Base-by-base conservation (phyloP, 2,888 invertebrate species). In the Scelioninae gen. 1 region DNA sequence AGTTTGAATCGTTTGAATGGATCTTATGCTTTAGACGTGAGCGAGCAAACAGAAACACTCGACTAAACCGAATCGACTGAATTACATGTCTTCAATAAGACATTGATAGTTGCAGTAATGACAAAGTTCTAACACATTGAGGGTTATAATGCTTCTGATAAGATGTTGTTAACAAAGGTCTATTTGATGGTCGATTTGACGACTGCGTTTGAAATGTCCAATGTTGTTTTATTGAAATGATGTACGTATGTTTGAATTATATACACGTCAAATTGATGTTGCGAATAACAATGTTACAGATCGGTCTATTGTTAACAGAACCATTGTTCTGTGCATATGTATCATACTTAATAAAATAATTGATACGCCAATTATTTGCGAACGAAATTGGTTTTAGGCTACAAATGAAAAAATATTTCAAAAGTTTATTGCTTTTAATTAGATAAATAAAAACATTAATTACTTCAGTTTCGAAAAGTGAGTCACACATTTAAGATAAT, bases 1-100 rank as follows among this genome's bases (percentile, higher is more conserved):
- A n/a, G n/a, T n/a, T n/a, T n/a, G n/a, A n/a, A 7, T n/a, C 65
- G 58, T 75, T 58, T 71, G 58, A 75, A 81, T 65, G 38, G 55
- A 53, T 69, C 43, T 75, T 62, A 65, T 65, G 58, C 43, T 38
- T 56, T 56, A 38, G 69, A 56, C 32, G 53, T 31, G 53, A 55
- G 63, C 32, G 32, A 63, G 49, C 43, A 80, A 74, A 75, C 74
- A 80, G 69, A 69, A 74, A 74, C 47, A 80, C 32, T 75, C 62
- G 40, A 51, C 56, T 45, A 32, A 63, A 56, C 13, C 47, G 49
- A 63, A 71, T 71, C 56, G 63, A 71, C 40, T 40, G 34, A 63
- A 78, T 71, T 62, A 78, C 69, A 49, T 63, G 69, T 69, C 69
- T 62, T 55, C 69, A 63, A 78, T 69, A 47, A 63, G 69, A 78